Percentiles rank a stretch among this genome's conserved stretches.
These are phyloP conservation scores for Bucco capensis DNA, from an alignment of 2,113 vertebrate species.

Conservation along the genomic window DNA sequence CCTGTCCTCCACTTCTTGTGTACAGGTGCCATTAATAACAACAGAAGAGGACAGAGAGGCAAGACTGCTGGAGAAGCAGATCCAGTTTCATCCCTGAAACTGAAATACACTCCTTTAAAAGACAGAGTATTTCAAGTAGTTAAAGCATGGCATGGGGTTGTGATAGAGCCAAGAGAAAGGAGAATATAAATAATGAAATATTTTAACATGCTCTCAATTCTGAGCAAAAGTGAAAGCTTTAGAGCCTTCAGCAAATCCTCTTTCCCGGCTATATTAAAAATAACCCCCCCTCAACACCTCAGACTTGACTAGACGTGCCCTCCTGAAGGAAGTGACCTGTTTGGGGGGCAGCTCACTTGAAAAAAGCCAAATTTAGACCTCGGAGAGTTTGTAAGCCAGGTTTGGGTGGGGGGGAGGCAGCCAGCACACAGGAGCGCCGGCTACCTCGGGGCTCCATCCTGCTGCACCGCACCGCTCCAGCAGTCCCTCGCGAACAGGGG, in stretches of 20 bases:
- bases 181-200: neutral
- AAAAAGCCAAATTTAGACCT: neutral
- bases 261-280: neutral
- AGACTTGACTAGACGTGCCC: neutral
- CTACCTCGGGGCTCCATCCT: neutral
- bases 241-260: neutral
- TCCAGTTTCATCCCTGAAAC: neutral
- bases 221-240: neutral
- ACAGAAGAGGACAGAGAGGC: neutral
- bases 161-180: neutral
- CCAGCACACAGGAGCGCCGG: neutral
- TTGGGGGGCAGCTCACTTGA: neutral
- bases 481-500: rapidly evolving
- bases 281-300: neutral
- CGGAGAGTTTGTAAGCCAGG: too few relatives aligned
- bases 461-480: neutral
- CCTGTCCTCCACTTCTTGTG: neutral
- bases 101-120: neutral
- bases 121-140: neutral
- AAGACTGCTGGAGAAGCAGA: neutral
- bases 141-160: neutral
- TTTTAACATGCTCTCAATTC: neutral
- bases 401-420: too few relatives aligned
- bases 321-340: neutral
- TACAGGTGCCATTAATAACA: neutral